These are phyloP conservation scores for Xanthostigma xanthostigma DNA, from an alignment of 2,888 invertebrate species.

Conservation along the genomic window DNA sequence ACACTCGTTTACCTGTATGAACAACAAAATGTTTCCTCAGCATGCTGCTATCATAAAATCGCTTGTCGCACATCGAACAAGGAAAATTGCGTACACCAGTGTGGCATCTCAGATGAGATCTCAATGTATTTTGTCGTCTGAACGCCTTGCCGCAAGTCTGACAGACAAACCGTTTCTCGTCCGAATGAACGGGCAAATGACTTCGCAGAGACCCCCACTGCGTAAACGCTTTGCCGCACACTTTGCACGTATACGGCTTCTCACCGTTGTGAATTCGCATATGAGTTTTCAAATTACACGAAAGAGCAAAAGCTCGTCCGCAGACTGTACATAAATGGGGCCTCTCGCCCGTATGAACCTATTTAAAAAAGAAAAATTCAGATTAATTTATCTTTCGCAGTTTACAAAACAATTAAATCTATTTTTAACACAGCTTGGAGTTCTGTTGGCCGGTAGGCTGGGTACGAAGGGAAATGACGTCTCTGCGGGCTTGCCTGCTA, in stretches of 20 bases:
- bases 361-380: conserved; percentile 16
- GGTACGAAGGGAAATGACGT: no score
- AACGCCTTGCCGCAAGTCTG: not conserved
- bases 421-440: no score
- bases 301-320: conserved; percentile 30
- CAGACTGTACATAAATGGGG: conserved; percentile 34
- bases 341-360: conserved; percentile 39
- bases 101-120: not conserved
- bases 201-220: conserved; percentile 1
- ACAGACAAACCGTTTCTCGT: not conserved
- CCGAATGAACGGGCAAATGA: not conserved
- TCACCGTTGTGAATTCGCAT: conserved; percentile 1
- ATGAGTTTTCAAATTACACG: conserved; percentile 1
- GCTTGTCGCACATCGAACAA: not conserved
- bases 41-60: not conserved
- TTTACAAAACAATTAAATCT: no score
- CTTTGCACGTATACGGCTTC: not conserved
- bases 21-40: not conserved
- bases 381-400: not conserved
- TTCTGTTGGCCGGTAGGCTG: no score
- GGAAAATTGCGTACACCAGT: not conserved
- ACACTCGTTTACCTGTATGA: not conserved
- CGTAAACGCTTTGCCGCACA: not conserved
- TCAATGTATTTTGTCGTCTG: not conserved
- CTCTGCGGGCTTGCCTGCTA: no score